Conservation (phyloP, 2,888 invertebrate genomes). For the Aproaerema taeniolella region DNA sequence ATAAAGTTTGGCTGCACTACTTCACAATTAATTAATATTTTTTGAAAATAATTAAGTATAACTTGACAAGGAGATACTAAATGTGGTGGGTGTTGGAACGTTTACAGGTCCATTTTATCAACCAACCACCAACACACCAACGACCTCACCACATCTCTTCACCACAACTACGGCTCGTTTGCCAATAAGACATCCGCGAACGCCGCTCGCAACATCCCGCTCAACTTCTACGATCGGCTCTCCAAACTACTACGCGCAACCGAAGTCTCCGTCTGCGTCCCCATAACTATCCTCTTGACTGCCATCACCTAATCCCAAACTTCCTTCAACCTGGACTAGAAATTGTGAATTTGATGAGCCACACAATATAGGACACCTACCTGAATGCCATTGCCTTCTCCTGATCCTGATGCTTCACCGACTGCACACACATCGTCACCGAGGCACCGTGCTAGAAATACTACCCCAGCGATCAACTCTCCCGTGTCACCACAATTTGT, state of each 20-base stretch:
- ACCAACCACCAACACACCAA: constrained; percentile 77
- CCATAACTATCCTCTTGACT: constrained; percentile 52
- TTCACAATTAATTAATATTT: constrained; percentile 7
- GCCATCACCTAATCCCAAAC: constrained; percentile 63
- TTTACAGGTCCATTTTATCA: constrained; percentile 78
- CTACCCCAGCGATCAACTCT: constrained; percentile 44
- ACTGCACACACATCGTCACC: constrained; percentile 62
- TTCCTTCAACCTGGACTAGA: constrained; percentile 38
- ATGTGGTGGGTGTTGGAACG: constrained; percentile 78
- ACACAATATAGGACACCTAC: constrained; percentile 51
- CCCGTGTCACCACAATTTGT: constrained; percentile 50
- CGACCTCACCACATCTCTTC: constrained; percentile 75
- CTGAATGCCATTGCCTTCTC: constrained; percentile 45
- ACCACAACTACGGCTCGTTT: constrained; percentile 72
- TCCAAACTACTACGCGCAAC: constrained; percentile 63
- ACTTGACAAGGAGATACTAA: constrained; percentile 56
- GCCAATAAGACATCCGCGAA: constrained; percentile 66
- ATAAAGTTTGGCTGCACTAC: constrained; percentile 6
- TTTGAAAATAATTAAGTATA: constrained; percentile 4
- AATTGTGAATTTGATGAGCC: constrained; percentile 32
- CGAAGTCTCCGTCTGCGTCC: constrained; percentile 61
- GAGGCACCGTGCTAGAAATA: constrained; percentile 51
- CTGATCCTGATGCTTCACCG: constrained; percentile 50
- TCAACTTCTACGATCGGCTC: constrained; percentile 64
- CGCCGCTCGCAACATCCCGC: constrained; percentile 61